Conservation (phyloP, 2,113 vertebrate genomes). For the Misgurnus anguillicaudatus region DNA sequence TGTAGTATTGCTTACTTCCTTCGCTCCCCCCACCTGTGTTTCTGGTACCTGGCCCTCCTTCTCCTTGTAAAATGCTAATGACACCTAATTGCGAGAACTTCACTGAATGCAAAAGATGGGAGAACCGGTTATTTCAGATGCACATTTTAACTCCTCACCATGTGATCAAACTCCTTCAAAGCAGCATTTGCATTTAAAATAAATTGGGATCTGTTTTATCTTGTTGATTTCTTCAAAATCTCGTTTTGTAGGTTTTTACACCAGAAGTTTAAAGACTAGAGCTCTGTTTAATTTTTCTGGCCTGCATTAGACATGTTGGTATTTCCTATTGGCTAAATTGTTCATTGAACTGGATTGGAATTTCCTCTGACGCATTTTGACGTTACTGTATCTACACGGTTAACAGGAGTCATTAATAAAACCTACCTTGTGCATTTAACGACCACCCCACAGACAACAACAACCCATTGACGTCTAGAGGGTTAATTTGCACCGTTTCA, state of each 20-base stretch:
- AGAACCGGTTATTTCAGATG: slow-evolving; percentile 41
- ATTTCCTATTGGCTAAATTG: not conserved
- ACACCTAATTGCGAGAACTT: slow-evolving; percentile 44
- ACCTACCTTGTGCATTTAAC: not conserved
- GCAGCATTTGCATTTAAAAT: not conserved
- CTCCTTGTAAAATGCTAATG: slow-evolving; percentile 71
- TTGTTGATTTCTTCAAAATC: not conserved
- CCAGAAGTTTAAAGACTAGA: not conserved
- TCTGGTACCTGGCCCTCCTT: slow-evolving; percentile 47
- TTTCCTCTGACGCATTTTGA: not conserved
- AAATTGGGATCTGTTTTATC: too few relatives aligned
- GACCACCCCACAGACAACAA: slow-evolving; percentile 44
- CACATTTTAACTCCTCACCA: slow-evolving; percentile 40
- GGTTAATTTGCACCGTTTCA: slow-evolving; percentile 31
- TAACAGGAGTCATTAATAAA: slow-evolving; percentile 16
- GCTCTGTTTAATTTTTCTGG: not conserved
- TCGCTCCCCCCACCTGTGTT: slow-evolving; percentile 44
- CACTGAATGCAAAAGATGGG: slow-evolving; percentile 48
- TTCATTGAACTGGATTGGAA: not conserved
- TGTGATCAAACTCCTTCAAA: slow-evolving; percentile 50
- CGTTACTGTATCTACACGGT: slow-evolving; percentile 9
- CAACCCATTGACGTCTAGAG: slow-evolving; percentile 34
- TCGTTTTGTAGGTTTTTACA: not conserved
- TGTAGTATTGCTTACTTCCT: slow-evolving; percentile 53
- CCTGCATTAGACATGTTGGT: not conserved